A percentile compares a stretch with the other conserved stretches of the same genome.
These are phyloP conservation scores for Fabriciana adippe DNA, from an alignment of 2,888 invertebrate genomes.

Conservation along the genomic window DNA sequence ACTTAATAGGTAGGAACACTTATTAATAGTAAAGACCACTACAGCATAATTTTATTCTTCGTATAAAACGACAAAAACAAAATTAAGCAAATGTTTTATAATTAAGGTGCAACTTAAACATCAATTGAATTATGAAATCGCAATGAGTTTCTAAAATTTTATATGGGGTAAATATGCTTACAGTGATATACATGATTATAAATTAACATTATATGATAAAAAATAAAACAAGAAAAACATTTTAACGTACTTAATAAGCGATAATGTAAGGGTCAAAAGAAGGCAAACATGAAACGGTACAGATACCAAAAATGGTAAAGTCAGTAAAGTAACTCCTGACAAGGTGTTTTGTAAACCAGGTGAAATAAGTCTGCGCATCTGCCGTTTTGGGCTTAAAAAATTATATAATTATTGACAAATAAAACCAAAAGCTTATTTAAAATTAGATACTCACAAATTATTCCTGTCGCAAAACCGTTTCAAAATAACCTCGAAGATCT, in stretches of 20 bases:
- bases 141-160: too few relatives aligned
- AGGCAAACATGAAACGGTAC: conserved; percentile 55
- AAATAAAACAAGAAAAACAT: conserved; percentile 3
- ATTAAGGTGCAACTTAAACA: too few relatives aligned
- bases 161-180: too few relatives aligned
- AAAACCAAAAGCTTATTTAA: background rate
- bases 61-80: too few relatives aligned
- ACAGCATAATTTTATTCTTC: too few relatives aligned
- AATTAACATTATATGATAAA: too few relatives aligned
- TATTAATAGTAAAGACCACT: too few relatives aligned
- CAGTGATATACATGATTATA: too few relatives aligned
- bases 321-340: conserved; percentile 43
- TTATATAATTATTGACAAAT: background rate
- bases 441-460: conserved; percentile 9
- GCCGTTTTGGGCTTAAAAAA: conserved; percentile 38
- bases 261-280: conserved; percentile 53
- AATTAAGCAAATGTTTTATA: too few relatives aligned
- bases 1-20: too few relatives aligned
- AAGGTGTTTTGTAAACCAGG: conserved; percentile 61
- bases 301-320: conserved; percentile 56
- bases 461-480: background rate
- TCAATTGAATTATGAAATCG: too few relatives aligned
- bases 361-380: conserved; percentile 55
- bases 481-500: background rate
- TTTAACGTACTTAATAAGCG: conserved; percentile 13